A percentile compares a stretch with the other conserved stretches of the same genome.
Evolutionary conservation across 2,888 invertebrate genomes (phyloP).

Genomic region (Aphidoletes aphidimyza): DNA sequence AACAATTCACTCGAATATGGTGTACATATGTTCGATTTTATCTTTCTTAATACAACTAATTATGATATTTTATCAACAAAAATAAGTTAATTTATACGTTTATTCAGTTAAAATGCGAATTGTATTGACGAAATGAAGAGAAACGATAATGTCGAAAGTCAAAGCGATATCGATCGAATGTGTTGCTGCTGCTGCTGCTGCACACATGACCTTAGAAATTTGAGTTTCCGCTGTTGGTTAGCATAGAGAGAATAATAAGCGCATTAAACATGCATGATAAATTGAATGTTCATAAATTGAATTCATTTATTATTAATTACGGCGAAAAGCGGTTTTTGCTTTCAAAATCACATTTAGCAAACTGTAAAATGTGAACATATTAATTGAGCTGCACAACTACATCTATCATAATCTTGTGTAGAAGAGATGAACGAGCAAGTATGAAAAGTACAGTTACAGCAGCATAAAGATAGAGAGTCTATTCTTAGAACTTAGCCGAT

Average conservation of each 20-base stretch:
- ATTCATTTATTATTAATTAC: constrained; percentile 33
- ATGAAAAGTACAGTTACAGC: not conserved
- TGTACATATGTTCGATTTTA: not conserved
- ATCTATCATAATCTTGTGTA: not conserved
- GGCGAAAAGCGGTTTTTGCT: not conserved
- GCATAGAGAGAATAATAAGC: too few relatives aligned
- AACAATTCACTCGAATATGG: not conserved
- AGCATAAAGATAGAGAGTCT: not conserved
- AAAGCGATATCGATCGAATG: constrained; percentile 29
- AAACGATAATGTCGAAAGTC: constrained; percentile 22
- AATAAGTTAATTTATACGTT: not conserved
- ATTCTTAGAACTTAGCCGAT: not conserved
- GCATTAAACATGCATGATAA: constrained; percentile 17
- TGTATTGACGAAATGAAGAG: not conserved
- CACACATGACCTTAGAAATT: constrained; percentile 8
- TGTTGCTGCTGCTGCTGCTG: too few relatives aligned
- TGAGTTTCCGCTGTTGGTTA: not conserved
- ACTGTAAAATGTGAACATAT: not conserved
- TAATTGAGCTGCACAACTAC: constrained; percentile 4
- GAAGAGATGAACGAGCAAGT: too few relatives aligned
- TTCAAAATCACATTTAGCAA: not conserved
- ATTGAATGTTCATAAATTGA: not conserved
- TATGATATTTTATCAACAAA: not conserved
- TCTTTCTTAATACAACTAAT: not conserved
- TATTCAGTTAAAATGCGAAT: not conserved